Evolutionary conservation across 1,140 invertebrate species (phyloP).

Genomic region (Heliconius melpomene): DNA sequence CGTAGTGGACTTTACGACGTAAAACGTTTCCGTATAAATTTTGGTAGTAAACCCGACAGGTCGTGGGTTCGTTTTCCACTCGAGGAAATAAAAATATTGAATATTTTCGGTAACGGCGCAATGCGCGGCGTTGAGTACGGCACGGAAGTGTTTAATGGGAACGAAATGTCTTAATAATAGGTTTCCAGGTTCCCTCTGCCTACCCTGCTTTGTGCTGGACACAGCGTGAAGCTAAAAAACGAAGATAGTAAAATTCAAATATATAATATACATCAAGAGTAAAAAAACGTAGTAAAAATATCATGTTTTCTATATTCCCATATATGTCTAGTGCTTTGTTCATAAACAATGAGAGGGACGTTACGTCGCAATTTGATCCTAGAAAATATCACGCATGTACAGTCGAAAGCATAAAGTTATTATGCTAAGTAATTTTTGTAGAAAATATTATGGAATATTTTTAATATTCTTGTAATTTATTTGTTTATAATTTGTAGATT

Average conservation of each 20-base stretch:
- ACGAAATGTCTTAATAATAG: not conserved
- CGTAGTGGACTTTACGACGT: too few relatives aligned
- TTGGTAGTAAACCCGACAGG: not conserved
- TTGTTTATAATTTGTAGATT: too few relatives aligned
- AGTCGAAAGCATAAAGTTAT: slow-evolving; percentile 8
- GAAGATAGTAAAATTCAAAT: not conserved
- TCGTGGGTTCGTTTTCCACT: not conserved
- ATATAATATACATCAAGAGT: not conserved
- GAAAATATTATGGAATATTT: not conserved
- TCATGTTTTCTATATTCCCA: slow-evolving; percentile 23
- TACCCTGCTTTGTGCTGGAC: not conserved
- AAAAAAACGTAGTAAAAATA: not conserved
- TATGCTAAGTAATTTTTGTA: not conserved
- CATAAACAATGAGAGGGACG: slow-evolving; percentile 28
- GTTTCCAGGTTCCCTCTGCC: not conserved
- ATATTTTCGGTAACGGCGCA: not conserved
- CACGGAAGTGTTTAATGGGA: not conserved
- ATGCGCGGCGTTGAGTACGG: not conserved
- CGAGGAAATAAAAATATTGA: too few relatives aligned
- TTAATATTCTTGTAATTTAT: not conserved
- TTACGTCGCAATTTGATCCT: slow-evolving; percentile 31
- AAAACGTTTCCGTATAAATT: too few relatives aligned
- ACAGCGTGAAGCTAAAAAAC: not conserved
- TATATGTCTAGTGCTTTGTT: slow-evolving; percentile 21
- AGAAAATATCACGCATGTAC: slow-evolving; percentile 27